phyloP scores from a whole-genome alignment of 2,113 vertebrate genomes.

The Sitta europaea region DNA sequence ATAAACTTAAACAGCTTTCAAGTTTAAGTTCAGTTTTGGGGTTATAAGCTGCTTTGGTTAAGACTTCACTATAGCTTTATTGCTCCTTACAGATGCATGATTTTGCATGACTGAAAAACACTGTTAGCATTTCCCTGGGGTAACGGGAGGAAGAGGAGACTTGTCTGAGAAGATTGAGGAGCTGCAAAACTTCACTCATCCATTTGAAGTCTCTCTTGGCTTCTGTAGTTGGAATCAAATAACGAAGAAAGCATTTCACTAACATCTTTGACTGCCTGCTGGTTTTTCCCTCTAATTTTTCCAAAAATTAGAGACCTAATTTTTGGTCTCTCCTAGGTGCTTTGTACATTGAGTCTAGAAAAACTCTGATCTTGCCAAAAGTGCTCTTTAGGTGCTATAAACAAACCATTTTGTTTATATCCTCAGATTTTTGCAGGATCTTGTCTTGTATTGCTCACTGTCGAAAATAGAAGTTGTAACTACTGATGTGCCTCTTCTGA shows the following conservation, averaged over 20 bases:
- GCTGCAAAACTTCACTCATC: background rate
- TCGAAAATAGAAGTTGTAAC: background rate
- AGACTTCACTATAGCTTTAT: background rate
- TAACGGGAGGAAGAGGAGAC: background rate
- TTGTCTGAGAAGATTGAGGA: background rate
- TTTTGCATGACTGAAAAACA: background rate
- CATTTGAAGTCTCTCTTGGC: background rate
- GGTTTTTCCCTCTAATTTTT: background rate
- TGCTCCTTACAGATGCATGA: background rate
- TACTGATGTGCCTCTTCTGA: background rate
- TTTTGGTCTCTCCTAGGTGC: background rate
- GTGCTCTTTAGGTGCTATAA: background rate
- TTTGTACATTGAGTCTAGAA: background rate
- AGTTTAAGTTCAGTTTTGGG: conserved; percentile 24
- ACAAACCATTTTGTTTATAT: background rate
- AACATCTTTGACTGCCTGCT: background rate
- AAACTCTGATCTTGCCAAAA: background rate
- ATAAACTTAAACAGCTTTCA: conserved; percentile 50
- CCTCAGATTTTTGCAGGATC: background rate
- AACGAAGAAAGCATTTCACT: background rate
- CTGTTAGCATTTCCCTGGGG: background rate
- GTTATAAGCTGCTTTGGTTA: conserved; percentile 8
- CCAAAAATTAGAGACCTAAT: too few relatives aligned
- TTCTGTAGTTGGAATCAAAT: background rate
- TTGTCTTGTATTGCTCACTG: background rate